phyloP scores from a whole-genome alignment of 2,888 invertebrate genomes.

The Phymatocera aterrima region DNA sequence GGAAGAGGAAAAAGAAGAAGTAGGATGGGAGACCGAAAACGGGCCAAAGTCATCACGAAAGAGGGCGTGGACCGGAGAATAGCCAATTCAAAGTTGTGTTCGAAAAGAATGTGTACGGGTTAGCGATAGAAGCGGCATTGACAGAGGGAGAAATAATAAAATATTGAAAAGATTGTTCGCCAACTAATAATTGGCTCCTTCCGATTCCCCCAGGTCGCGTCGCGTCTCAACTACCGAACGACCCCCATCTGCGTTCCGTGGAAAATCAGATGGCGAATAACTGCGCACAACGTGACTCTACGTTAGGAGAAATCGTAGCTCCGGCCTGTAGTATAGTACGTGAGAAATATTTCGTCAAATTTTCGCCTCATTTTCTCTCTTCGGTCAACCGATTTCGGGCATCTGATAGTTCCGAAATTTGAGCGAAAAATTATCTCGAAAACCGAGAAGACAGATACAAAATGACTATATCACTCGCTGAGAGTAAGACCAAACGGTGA shows the following conservation, averaged over 20 bases:
- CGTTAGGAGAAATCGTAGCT: too few species aligned
- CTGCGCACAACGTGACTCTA: too few species aligned
- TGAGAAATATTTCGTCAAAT: too few species aligned
- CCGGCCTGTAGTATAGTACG: too few species aligned
- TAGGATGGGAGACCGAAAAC: slow-evolving; percentile 12
- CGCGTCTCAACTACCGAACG: not conserved
- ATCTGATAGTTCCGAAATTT: too few species aligned
- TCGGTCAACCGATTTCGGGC: too few species aligned
- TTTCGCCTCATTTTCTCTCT: too few species aligned
- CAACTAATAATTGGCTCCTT: slow-evolving; percentile 56
- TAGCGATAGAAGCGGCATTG: too few species aligned
- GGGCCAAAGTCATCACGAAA: slow-evolving; percentile 41
- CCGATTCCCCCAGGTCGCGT: not conserved
- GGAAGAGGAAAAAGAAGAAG: not conserved
- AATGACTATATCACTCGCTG: too few species aligned
- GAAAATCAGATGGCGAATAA: not conserved
- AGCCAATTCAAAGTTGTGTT: slow-evolving; percentile 52
- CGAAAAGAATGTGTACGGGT: slow-evolving; percentile 42
- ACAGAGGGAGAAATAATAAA: slow-evolving; percentile 54
- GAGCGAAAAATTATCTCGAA: too few species aligned
- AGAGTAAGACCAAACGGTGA: not conserved
- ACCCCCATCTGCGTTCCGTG: not conserved
- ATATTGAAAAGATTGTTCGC: slow-evolving; percentile 54
- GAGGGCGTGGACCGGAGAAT: slow-evolving; percentile 33
- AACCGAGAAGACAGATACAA: too few species aligned